These are phyloP conservation scores for chimpanzee (Pan troglodytes) DNA, from an alignment of 2,113 vertebrate genomes.

Conservation along the genomic window NHGRI_mPanTro3-v2.1_pri NC_072416.2:85123501-85124000, in stretches of 20 bases:
- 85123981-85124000: background rate
- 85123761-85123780: background rate
- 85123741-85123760: background rate
- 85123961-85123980: too few relatives aligned
- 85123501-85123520: rapidly evolving
- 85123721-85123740: background rate
- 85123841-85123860: background rate
- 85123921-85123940: rapidly evolving
- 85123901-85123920: too few relatives aligned
- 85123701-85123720: background rate
- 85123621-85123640: too few relatives aligned
- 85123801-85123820: rapidly evolving
- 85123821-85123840: rapidly evolving
- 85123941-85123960: background rate
- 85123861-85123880: background rate
- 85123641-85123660: rapidly evolving
- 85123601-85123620: rapidly evolving
- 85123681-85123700: background rate
- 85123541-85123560: too few relatives aligned
- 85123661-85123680: background rate
- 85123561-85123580: rapidly evolving
- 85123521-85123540: background rate
- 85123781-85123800: background rate
- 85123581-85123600: rapidly evolving
- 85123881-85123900: background rate